Evolutionary conservation across 2,797 vertebrate species (phyloP).

Genomic region (Pangasius sanitwongsei): DNA sequence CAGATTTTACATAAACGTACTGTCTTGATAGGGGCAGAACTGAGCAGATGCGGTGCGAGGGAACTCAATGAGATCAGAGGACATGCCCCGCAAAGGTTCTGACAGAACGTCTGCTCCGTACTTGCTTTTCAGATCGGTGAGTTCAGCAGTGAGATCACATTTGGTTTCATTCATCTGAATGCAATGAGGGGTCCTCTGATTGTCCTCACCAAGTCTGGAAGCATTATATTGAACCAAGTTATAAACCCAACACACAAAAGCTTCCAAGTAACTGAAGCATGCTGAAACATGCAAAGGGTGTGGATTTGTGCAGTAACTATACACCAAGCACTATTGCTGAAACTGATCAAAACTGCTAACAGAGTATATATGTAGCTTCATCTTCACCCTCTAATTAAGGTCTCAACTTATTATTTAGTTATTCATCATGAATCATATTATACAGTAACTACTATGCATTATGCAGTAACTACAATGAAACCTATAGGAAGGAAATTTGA

Average conservation of each 20-base stretch:
- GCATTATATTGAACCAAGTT: background rate
- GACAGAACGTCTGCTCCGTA: constrained; percentile 83
- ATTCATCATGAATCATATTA: background rate
- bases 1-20: constrained; percentile 74
- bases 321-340: background rate
- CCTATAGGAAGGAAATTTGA: background rate
- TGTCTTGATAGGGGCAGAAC: constrained; percentile 86
- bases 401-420: background rate
- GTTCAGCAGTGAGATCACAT: constrained; percentile 82
- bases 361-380: background rate
- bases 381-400: background rate
- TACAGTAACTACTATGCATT: background rate
- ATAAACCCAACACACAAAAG: constrained; percentile 3
- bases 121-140: constrained; percentile 66
- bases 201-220: constrained; percentile 67
- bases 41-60: constrained; percentile 65
- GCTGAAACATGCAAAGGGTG: constrained; percentile 52
- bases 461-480: background rate
- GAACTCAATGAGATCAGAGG: constrained; percentile 65
- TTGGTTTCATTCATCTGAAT: constrained; percentile 65
- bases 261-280: constrained; percentile 16
- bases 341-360: background rate
- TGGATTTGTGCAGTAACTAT: constrained; percentile 28
- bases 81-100: accelerated
- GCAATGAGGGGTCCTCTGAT: constrained; percentile 71